These are phyloP conservation scores for Hirundichthys speculiger DNA, from an alignment of 2,113 vertebrate species.

Conservation along the genomic window DNA sequence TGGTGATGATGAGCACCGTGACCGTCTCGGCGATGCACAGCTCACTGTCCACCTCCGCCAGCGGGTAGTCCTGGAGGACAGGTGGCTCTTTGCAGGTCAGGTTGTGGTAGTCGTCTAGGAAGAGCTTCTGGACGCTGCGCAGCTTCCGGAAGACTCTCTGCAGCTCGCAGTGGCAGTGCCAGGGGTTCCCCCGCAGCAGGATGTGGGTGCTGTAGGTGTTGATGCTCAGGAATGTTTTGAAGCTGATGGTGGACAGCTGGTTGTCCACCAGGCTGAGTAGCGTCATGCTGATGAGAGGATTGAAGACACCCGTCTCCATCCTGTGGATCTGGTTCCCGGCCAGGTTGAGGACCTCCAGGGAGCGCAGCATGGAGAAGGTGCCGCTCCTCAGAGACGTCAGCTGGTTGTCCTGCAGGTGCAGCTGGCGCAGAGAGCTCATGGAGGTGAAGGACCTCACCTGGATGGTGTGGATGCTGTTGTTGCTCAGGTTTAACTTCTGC, in stretches of 20 bases:
- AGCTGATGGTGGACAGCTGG: constrained; percentile 70
- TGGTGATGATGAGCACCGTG: constrained; percentile 84
- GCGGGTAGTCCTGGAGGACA: constrained; percentile 57
- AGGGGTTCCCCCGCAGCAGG: constrained; percentile 80
- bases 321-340: constrained; percentile 74
- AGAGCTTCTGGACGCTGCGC: constrained; percentile 77
- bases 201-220: constrained; percentile 83
- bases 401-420: constrained; percentile 78
- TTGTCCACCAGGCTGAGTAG: constrained; percentile 80
- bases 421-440: constrained; percentile 77
- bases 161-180: constrained; percentile 86
- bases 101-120: constrained; percentile 82
- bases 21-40: constrained; percentile 85
- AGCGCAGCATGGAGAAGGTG: constrained; percentile 83
- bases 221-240: constrained; percentile 82
- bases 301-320: constrained; percentile 69
- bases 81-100: constrained; percentile 76
- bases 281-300: constrained; percentile 78
- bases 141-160: constrained; percentile 85
- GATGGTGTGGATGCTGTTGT: constrained; percentile 75
- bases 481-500: constrained; percentile 77
- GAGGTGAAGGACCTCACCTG: constrained; percentile 75
- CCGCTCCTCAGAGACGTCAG: constrained; percentile 69
- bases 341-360: constrained; percentile 82
- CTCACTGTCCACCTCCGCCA: constrained; percentile 76